phyloP scores from a whole-genome alignment of 2,113 vertebrate species.

The Sus scrofa region DNA sequence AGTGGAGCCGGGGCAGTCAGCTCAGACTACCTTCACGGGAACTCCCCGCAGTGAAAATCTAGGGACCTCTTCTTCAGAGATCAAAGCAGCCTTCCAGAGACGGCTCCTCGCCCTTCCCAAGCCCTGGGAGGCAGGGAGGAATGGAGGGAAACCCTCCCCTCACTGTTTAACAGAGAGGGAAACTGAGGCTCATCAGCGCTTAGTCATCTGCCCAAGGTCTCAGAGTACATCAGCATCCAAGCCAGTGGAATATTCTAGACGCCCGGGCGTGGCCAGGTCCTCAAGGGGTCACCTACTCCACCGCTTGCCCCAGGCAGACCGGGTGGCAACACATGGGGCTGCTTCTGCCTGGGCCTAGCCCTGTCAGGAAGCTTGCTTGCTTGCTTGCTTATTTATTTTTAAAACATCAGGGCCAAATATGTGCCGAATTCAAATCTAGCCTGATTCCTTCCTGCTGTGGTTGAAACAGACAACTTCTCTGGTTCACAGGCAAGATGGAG shows the following conservation, averaged over 20 bases:
- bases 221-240: constrained; percentile 60
- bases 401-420: constrained; percentile 48
- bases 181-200: constrained; percentile 78
- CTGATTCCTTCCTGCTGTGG: constrained; percentile 41
- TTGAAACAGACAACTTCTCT: constrained; percentile 27
- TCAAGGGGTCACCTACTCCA: constrained; percentile 32
- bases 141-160: constrained; percentile 40
- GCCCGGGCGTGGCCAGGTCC: neutral
- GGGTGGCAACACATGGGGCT: constrained; percentile 4
- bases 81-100: neutral
- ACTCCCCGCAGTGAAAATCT: constrained; percentile 3
- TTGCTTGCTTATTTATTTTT: neutral
- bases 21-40: neutral
- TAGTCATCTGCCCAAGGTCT: constrained; percentile 68
- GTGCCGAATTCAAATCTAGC: constrained; percentile 52
- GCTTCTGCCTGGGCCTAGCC: constrained; percentile 36
- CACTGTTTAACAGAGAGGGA: constrained; percentile 71
- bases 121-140: constrained; percentile 28
- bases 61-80: neutral
- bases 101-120: neutral
- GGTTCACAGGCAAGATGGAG: neutral
- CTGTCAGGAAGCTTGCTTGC: neutral
- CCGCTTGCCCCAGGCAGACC: constrained; percentile 20
- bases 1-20: neutral
- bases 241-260: constrained; percentile 43